Conservation (phyloP, 2,113 vertebrate genomes). For the Rhinogobius similis region DNA sequence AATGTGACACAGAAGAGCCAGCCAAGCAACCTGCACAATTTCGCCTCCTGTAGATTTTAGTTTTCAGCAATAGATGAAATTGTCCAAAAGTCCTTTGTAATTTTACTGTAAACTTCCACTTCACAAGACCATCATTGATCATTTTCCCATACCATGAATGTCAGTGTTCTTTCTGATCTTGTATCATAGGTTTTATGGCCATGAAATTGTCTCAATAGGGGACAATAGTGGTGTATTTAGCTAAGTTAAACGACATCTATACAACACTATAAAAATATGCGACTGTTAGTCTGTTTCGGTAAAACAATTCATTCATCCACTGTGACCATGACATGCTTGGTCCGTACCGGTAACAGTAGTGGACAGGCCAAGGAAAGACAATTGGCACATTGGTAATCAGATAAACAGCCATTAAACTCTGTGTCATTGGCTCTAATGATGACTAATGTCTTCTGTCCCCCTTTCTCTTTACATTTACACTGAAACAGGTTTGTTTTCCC, state of each 20-base stretch:
- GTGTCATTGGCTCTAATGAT: slow-evolving; percentile 93
- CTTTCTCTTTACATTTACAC: neutral
- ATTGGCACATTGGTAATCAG: slow-evolving; percentile 87
- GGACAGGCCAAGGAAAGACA: slow-evolving; percentile 86
- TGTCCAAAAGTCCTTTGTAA: neutral
- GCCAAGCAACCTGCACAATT: slow-evolving; percentile 4
- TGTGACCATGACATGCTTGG: slow-evolving; percentile 87
- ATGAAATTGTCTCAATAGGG: no score
- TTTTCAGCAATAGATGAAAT: neutral
- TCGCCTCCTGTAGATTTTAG: neutral
- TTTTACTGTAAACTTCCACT: neutral
- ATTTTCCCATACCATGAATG: neutral
- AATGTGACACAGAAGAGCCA: slow-evolving; percentile 12
- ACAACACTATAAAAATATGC: no score
- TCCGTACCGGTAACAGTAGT: slow-evolving; percentile 82
- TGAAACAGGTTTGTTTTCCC: slow-evolving; percentile 11
- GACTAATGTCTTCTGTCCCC: slow-evolving; percentile 87
- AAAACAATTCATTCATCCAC: no score
- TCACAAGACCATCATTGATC: neutral
- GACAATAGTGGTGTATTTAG: no score
- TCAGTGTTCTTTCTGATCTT: neutral
- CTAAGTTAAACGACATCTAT: no score
- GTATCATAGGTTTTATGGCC: no score
- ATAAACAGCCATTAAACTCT: slow-evolving; percentile 88
- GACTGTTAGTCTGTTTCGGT: no score